Percentiles rank a stretch among this genome's conserved stretches.
These are phyloP conservation scores for Porites evermanni DNA, from an alignment of 92 coral and sea anemone species.

Conservation along the genomic window DNA sequence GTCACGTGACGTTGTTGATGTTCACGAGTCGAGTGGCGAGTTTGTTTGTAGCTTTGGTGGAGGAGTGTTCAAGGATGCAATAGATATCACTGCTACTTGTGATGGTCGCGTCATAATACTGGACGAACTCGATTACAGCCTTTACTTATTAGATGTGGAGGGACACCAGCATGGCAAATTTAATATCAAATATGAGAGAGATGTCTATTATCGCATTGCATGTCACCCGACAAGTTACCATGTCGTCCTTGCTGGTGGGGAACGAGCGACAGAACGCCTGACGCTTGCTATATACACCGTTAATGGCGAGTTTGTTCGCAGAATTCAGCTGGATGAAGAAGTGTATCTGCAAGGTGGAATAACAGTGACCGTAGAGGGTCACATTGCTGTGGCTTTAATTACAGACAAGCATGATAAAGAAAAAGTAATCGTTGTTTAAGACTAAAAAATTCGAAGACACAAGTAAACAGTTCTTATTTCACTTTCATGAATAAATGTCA, in stretches of 20 bases:
- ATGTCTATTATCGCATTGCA: background rate
- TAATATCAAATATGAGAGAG: background rate
- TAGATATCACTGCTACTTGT: background rate
- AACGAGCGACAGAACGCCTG: background rate
- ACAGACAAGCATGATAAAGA: too few species aligned
- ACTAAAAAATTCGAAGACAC: too few species aligned
- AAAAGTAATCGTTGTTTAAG: too few species aligned
- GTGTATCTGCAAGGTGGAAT: too few species aligned
- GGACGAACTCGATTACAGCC: background rate
- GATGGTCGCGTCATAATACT: background rate
- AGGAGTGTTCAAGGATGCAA: too few species aligned
- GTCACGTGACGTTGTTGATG: background rate
- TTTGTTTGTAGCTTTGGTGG: background rate
- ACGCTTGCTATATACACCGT: too few species aligned
- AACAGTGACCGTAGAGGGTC: too few species aligned
- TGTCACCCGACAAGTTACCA: conserved; percentile 10
- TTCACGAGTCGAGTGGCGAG: background rate
- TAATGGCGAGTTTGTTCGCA: too few species aligned
- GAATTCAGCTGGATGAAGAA: too few species aligned
- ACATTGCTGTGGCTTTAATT: too few species aligned
- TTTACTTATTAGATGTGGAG: background rate
- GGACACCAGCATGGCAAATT: background rate
- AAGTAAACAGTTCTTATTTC: too few species aligned
- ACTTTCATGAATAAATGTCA: too few species aligned
- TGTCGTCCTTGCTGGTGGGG: background rate